Base-by-base conservation (phyloP, 2,888 invertebrate species). In the Heliconius aoede region DNA sequence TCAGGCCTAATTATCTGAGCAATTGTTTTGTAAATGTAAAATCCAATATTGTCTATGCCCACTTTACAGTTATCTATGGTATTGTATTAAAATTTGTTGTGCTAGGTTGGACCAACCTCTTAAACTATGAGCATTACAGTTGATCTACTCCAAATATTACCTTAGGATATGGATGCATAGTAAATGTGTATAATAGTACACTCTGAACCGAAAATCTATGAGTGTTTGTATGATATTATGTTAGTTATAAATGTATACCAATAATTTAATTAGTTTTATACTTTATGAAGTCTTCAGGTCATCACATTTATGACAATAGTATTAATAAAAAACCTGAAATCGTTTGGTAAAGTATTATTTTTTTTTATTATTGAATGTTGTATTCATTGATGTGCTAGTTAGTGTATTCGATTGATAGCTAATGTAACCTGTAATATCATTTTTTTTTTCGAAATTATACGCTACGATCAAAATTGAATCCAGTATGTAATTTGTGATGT, bases 121-220 rank as follows among this genome's bases (percentile, higher is more conserved):
- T 80, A 60, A 46, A 78, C 82, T 80, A 80, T 74, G 90, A 90
- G 91, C 91, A 88, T 89, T 81, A 78, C 58, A 85, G 88, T 88
- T 88, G 87, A 87, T 87, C 88, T 89, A 92, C 91, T 92, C 92
- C 92, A 92, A 92, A 92, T 90, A 91, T 88, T 88, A 87, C 81
- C 86, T 87, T 88, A 89, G 88, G 86, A 85, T 89, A 87, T 86
- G 88, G 89, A 90, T 87, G 86, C 87, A 87, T 89, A 89, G 87
- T 85, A 86, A 88, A 86, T 86, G 86, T 86, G 87, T 88, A 89
- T 88, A 88, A 87, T 87, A 90, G 88, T 90, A 90, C 86, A 89
- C 88, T 88, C 86, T 85, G 86, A 87, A 88, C 90, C 86, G 86
- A 87, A 86, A 40, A 86, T 86, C 86, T 86, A 87, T 89, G 87